Evolutionary conservation across 2,797 vertebrate species (phyloP), one percentile per base, ranked within the genome.

Genomic region (Streptopelia turtur): DNA sequence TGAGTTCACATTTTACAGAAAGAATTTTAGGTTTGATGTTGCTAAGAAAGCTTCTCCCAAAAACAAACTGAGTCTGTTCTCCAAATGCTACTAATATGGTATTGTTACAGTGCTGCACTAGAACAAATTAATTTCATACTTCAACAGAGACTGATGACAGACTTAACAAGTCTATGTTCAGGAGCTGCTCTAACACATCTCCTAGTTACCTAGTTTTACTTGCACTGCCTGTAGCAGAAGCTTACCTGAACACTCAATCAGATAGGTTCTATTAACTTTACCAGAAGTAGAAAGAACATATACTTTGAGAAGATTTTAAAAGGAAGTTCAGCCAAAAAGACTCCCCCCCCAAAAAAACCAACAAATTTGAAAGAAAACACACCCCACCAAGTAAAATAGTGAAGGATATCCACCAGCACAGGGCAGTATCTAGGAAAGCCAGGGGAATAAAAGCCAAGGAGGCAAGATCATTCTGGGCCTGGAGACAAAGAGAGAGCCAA

Each of bases 361-460:
- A 66, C 47, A 95, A 94, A 68, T 33, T 37, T 78, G 59, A 93
- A 95, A 94, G 93, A 96, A 95, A 97, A 95, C 31, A 89, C 71
- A 76, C 5, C 59, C 81, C 96, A 96, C 92, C 87, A 96, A 96
- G 96, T 91, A 95, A 97, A 97, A 96, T 96, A 98, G 88, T 94
- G 97, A 95, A 98, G 98, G 98, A 98, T 98, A 98, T 98, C 98
- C 98, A 98, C 98, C 98, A 98, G 98, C 98, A 98, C 92, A 98
- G 93, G 95, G 98, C 98, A 98, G 98, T 98, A 97, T 98, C 98
- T 97, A 98, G 98, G 98, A 98, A 98, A 98, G 98, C 98, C 98
- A 98, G 95, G 97, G 98, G 98, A 97, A 98, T 98, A 97, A 98
- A 98, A 97, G 98, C 98, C 98, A 98, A 98, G 97, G 98, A 98